Base-by-base conservation (phyloP, 2,888 invertebrate genomes). In the Torymus texanus region DNA sequence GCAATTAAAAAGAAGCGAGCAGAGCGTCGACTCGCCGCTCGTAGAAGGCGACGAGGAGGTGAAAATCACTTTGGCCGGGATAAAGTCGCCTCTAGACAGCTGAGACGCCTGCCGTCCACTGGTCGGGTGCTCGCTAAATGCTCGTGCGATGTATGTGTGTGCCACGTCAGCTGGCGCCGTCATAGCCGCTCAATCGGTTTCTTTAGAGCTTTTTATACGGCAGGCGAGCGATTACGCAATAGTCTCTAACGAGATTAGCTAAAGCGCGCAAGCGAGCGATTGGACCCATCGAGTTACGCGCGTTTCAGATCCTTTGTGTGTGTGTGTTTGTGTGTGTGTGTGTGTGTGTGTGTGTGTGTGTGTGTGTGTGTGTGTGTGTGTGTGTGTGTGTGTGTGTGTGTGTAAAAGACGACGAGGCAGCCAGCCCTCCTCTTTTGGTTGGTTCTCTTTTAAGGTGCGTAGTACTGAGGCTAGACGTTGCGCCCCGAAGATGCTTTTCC, bases 161-260 rank as follows among this genome's bases (percentile, higher is more conserved):
- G 71, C 61, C 56, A 24, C 41, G 66, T 56, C 74, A 56, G 56
- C 74, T 63, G 65, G 41, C 41, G 41, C 41, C 41, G 41, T 41
- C 41, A 41, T 41, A 5, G 41, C 8, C 10, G 41, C 41, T 41
- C 41, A 50, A 66, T 74, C 29, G 29, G 4, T 65, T 53, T 50
- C 59, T 71, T 71, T 71, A 71, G 21, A 71, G 56, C 51, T 61
- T 71, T 21, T 61, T 59, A 71, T 29, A 51, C 13, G 18, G 51
- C 24, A 41, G 41, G 41, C 41, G 41, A 61, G 51, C 73, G 73
- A 73, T 73, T 65, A 14, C 55, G 75, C 68, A 62, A 56, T n/a
- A 51, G 29, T 68, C 74, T 68, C 74, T 68, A 78, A 78, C 78
- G 56, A 78, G 78, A 78, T 78, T 78, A 74, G 63, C 63, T 68